These are phyloP conservation scores for Hecatera dysodea DNA, from an alignment of 2,888 invertebrate species.

Conservation along the genomic window DNA sequence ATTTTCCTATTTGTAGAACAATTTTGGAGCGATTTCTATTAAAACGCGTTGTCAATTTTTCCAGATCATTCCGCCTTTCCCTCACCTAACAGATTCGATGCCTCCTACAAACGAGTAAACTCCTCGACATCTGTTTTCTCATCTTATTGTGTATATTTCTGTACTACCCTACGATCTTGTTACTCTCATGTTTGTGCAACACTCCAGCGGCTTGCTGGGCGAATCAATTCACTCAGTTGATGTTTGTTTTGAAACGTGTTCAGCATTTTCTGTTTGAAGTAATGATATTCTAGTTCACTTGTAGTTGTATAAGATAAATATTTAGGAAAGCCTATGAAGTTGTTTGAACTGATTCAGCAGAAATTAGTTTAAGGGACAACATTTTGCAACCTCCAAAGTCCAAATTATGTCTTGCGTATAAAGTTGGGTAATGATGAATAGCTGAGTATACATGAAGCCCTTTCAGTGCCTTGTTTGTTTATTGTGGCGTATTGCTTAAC, in stretches of 20 bases:
- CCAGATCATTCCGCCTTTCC: too few relatives aligned
- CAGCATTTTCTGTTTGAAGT: constrained; percentile 50
- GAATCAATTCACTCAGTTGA: constrained; percentile 44
- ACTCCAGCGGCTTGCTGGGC: constrained; percentile 40
- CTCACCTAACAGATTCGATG: neutral
- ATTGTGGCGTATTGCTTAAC: neutral
- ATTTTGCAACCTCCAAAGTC: neutral
- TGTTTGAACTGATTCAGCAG: constrained; percentile 20
- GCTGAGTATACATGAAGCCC: too few relatives aligned
- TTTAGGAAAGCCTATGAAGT: constrained; percentile 9
- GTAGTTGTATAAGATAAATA: constrained; percentile 35
- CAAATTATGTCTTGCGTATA: neutral
- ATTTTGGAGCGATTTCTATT: too few relatives aligned
- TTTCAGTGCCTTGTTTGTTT: neutral
- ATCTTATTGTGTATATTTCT: constrained; percentile 40
- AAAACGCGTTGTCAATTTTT: too few relatives aligned
- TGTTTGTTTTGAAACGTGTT: constrained; percentile 49
- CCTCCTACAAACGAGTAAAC: neutral
- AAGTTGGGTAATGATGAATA: neutral
- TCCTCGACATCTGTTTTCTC: neutral
- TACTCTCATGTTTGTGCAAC: constrained; percentile 54
- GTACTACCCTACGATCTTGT: constrained; percentile 28
- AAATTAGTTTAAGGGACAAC: neutral
- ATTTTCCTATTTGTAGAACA: too few relatives aligned
- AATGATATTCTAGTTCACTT: constrained; percentile 22